Conservation (phyloP, 2,113 vertebrate species). For the Periophthalmus modestus region DNA sequence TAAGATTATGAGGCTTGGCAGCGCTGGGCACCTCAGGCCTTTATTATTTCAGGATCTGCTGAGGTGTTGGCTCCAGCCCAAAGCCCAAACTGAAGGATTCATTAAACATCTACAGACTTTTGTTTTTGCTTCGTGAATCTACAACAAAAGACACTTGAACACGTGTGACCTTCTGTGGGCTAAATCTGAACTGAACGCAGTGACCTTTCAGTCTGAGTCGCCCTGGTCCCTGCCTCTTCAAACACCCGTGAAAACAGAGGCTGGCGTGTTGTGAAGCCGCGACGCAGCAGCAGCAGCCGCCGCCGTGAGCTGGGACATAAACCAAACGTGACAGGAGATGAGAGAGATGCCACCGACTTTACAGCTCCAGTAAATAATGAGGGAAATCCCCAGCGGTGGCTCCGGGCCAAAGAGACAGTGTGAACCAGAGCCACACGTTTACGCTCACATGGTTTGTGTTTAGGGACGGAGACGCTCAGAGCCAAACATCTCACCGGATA, state of each 20-base stretch:
- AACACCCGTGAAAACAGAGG: constrained; percentile 16
- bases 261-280: constrained; percentile 16
- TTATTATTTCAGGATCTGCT: constrained; percentile 8
- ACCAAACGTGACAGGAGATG: constrained; percentile 12
- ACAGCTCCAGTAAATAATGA: constrained; percentile 23
- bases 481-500: neutral
- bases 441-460: neutral
- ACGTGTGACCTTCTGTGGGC: constrained; percentile 48
- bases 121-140: neutral
- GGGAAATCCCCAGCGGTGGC: constrained; percentile 34
- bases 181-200: constrained; percentile 31
- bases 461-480: neutral
- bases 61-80: constrained; percentile 5
- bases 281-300: constrained; percentile 11
- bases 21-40: constrained; percentile 3
- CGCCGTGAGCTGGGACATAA: constrained; percentile 13
- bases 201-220: constrained; percentile 41
- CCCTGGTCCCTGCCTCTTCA: constrained; percentile 14
- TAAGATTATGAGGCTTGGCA: constrained; percentile 14
- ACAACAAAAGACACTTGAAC: constrained; percentile 19
- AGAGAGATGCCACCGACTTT: constrained; percentile 15
- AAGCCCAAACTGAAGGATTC: neutral
- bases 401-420: neutral
- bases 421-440: no score
- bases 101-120: neutral